A percentile compares a stretch with the other conserved stretches of the same genome.
Evolutionary conservation across 2,113 vertebrate species (phyloP).

Genomic region (Microtus ochrogaster): DNA sequence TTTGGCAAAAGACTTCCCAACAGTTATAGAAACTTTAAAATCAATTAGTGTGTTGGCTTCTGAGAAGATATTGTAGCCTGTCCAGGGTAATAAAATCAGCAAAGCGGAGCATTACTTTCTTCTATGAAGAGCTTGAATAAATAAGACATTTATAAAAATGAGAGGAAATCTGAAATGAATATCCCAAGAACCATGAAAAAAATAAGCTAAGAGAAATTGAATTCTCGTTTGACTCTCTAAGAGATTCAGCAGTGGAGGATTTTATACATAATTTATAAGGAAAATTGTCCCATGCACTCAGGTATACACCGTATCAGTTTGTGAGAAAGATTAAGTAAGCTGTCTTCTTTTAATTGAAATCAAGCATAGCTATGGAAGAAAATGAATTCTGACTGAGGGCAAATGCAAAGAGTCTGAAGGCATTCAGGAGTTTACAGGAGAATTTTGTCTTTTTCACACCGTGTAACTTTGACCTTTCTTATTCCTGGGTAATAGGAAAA

Average conservation of each 20-base stretch:
- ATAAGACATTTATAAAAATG: constrained; percentile 89
- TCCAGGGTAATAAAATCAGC: constrained; percentile 88
- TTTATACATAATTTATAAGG: constrained; percentile 91
- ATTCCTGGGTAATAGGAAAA: constrained; percentile 63
- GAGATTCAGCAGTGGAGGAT: constrained; percentile 80
- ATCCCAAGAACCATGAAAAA: constrained; percentile 88
- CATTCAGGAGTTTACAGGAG: constrained; percentile 67
- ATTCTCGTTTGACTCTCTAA: constrained; percentile 86
- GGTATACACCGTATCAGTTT: constrained; percentile 87
- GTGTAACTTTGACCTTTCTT: constrained; percentile 79
- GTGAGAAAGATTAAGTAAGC: constrained; percentile 87
- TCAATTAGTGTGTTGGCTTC: constrained; percentile 87
- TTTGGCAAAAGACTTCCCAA: constrained; percentile 69
- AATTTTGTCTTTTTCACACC: constrained; percentile 67
- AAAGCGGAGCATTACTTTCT: constrained; percentile 87
- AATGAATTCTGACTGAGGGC: constrained; percentile 82
- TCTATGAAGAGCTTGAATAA: constrained; percentile 88
- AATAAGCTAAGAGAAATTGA: constrained; percentile 88
- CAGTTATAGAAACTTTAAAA: constrained; percentile 86
- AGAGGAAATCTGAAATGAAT: constrained; percentile 88
- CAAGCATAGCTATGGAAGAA: constrained; percentile 83
- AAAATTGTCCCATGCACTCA: constrained; percentile 88
- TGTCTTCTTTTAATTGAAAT: constrained; percentile 90
- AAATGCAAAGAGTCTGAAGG: constrained; percentile 70
- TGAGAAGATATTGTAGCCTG: constrained; percentile 86